Base-by-base conservation (phyloP, 2,888 invertebrate species). In the Corythucha ciliata region DNA sequence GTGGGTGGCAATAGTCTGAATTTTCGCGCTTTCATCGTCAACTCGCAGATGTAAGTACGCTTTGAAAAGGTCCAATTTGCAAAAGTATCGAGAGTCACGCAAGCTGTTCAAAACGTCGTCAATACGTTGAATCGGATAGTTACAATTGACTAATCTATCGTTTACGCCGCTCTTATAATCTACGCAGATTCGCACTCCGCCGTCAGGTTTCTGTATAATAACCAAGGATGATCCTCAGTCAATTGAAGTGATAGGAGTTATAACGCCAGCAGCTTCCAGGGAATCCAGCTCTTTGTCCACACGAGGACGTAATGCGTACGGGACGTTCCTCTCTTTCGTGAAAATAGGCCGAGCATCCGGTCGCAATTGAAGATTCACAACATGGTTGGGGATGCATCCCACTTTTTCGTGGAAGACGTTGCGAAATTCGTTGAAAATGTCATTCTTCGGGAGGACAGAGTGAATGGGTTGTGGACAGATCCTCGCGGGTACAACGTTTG, bases 1-100 rank as follows among this genome's bases (percentile, higher is more conserved):
- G 14, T 40, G 40, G 25, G 40, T 40, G 3, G n/a, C 7, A 4
- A 40, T 40, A 4, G 40, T 22, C 14, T 40, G 40, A 8, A 40
- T 40, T 5, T 8, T 42, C 16, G 40, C 24, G 14, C 51, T 51
- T 25, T 56, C 46, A 20, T 54, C 36, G 24, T 57, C 48, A 29
- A 59, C 55, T 25, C 22, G 18, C 10, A 57, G 18, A 29, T 59
- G 57, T 10, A 52, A 29, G 26, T 60, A 60, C n/a, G 56, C 60
- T 46, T 60, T 57, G 33, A 41, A 46, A 18, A 60, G 24, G 46
- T 60, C 58, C 8, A 59, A 26, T 27, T 32, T 26, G 26, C 57
- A 59, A 44, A 57, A 59, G 34, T 53, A 40, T 37, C 14, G 51
- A 1, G 57, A 52, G 24, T 48, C 41, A 18, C 41, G 36, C 25